Evolutionary conservation across 2,797 vertebrate genomes (phyloP).

Genomic region (Halcyon smyrnensis): DNA sequence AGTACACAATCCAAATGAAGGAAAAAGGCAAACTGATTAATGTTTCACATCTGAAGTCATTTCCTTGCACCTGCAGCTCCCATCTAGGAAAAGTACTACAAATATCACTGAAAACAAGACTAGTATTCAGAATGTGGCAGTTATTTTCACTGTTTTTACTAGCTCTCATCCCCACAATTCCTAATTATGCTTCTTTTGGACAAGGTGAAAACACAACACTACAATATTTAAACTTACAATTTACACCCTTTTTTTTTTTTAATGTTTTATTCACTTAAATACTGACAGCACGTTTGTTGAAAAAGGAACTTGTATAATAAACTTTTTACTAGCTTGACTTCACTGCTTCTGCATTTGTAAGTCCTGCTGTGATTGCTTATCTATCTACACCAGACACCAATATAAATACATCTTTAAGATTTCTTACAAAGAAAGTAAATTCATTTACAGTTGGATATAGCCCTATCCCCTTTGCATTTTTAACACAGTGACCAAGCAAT

Average conservation of each 20-base stretch:
- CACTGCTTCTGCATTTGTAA: conserved; percentile 18
- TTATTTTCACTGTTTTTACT: conserved; percentile 53
- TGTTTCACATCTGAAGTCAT: conserved; percentile 73
- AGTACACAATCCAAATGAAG: conserved; percentile 41
- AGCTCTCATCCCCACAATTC: conserved; percentile 1
- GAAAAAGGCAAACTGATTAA: conserved; percentile 58
- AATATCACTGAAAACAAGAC: conserved; percentile 60
- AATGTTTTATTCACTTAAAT: conserved; percentile 24
- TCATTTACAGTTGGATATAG: conserved; percentile 22
- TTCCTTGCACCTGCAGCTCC: conserved; percentile 72
- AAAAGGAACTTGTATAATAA: conserved; percentile 34
- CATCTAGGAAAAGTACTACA: conserved; percentile 62
- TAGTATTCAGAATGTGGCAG: conserved; percentile 63
- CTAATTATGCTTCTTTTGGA: conserved; percentile 46
- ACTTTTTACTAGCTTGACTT: conserved; percentile 43
- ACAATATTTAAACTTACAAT: conserved; percentile 22
- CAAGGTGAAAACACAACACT: neutral
- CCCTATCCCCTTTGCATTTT: neutral
- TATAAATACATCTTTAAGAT: conserved; percentile 10
- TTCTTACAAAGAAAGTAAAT: conserved; percentile 32
- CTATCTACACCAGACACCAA: neutral
- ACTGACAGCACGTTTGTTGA: neutral
- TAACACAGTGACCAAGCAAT: neutral
- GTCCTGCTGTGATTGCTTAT: neutral
- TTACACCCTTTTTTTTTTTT: conserved; percentile 39